phyloP scores from a whole-genome alignment of 1,140 invertebrate genomes.

The Heliconius himera region DNA sequence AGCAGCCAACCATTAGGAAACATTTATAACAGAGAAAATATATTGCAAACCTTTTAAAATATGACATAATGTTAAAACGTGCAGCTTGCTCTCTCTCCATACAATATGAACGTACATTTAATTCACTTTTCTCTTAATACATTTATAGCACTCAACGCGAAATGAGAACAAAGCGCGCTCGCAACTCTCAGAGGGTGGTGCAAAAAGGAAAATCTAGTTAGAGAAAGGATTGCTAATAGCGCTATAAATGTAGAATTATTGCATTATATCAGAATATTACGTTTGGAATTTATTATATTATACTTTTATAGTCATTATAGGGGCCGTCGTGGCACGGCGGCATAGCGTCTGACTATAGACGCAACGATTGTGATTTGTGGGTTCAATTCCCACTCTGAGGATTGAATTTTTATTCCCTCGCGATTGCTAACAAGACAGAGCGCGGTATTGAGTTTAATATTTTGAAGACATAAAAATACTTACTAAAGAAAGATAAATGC shows the following conservation, averaged over 20 bases:
- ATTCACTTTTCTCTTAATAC: constrained; percentile 6
- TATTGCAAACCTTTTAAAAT: neutral
- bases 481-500: too few species aligned
- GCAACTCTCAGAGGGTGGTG: constrained; percentile 6
- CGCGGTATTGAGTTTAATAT: too few species aligned
- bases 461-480: too few species aligned
- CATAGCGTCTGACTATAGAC: too few species aligned
- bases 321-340: neutral
- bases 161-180: constrained; percentile 1
- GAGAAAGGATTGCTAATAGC: constrained; percentile 12
- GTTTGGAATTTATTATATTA: neutral
- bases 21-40: neutral
- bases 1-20: neutral
- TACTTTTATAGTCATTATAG: neutral
- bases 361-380: too few species aligned
- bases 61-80: neutral
- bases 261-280: neutral
- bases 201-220: constrained; percentile 12
- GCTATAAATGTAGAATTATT: constrained; percentile 1
- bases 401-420: too few species aligned
- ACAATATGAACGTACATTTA: neutral
- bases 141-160: constrained; percentile 12
- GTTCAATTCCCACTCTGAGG: too few species aligned
- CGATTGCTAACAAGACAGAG: too few species aligned
- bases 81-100: neutral